These are phyloP conservation scores for Nyctereutes procyonoides DNA, from an alignment of 2,113 vertebrate genomes.

Conservation along the genomic window DNA sequence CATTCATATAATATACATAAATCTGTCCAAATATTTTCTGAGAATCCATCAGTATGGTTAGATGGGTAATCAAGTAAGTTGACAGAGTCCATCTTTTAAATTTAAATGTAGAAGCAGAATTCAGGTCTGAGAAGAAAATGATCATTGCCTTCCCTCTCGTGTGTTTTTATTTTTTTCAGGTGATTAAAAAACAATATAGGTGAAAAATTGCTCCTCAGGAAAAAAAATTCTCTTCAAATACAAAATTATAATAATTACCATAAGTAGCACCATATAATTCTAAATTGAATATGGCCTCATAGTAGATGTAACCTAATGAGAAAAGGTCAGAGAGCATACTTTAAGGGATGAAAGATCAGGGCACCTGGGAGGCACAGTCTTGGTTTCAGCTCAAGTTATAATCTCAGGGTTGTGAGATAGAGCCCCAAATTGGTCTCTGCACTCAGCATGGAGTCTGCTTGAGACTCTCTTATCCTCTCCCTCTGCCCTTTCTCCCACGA, in stretches of 20 bases:
- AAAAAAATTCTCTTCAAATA: neutral
- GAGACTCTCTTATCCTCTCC: neutral
- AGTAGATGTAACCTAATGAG: neutral
- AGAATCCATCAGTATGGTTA: conserved; percentile 74
- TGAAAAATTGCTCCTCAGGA: conserved; percentile 28
- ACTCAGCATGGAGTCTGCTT: neutral
- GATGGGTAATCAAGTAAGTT: conserved; percentile 59
- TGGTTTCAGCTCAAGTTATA: neutral
- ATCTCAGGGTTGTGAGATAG: neutral
- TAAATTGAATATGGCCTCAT: neutral
- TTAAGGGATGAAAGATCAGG: neutral
- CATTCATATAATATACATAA: conserved; percentile 80
- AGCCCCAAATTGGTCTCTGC: neutral
- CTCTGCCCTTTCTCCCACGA: neutral
- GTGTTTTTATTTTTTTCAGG: conserved; percentile 47
- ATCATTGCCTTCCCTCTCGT: neutral
- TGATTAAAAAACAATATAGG: conserved; percentile 12
- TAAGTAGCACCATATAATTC: neutral
- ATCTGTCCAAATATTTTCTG: conserved; percentile 74
- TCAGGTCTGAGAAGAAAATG: conserved; percentile 31
- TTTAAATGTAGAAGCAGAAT: conserved; percentile 40
- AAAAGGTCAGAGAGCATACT: neutral
- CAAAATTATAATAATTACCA: neutral
- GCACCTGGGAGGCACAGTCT: neutral
- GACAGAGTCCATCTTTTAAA: conserved; percentile 61